Percentiles rank a stretch among this genome's conserved stretches.
These are phyloP conservation scores for Gobionotothen gibberifrons DNA, from an alignment of 2,797 vertebrate genomes.

Conservation along the genomic window DNA sequence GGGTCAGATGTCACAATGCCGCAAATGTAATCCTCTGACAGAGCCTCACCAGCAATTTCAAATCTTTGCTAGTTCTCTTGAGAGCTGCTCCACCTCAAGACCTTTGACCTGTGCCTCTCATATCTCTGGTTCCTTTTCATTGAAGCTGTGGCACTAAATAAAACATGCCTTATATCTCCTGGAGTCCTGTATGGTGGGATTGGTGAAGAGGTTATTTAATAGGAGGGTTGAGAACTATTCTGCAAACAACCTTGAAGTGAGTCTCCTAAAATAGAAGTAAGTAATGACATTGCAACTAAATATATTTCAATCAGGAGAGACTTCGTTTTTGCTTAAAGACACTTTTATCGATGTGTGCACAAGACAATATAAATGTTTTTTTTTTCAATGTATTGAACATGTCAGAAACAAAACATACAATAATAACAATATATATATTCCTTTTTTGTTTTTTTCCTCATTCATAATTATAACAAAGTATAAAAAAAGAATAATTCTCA, in stretches of 20 bases:
- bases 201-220: background rate
- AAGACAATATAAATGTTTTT: too few species aligned
- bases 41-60: conserved; percentile 13
- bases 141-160: background rate
- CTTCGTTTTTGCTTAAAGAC: too few species aligned
- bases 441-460: too few species aligned
- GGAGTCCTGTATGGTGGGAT: background rate
- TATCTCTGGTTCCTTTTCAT: background rate
- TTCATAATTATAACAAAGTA: too few species aligned
- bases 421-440: too few species aligned
- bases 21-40: conserved; percentile 32
- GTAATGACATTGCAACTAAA: too few species aligned
- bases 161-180: background rate
- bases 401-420: too few species aligned
- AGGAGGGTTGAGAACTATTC: background rate
- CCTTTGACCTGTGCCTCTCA: conserved; percentile 10
- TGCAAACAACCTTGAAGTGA: background rate
- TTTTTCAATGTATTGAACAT: too few species aligned
- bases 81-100: conserved; percentile 25
- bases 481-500: too few species aligned
- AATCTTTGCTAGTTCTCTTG: background rate
- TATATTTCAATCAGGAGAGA: too few species aligned
- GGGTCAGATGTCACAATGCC: conserved; percentile 43
- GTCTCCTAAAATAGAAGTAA: background rate
- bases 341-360: too few species aligned